Conservation (phyloP, 2,797 vertebrate species). For the Chrysocyon brachyurus region DNA sequence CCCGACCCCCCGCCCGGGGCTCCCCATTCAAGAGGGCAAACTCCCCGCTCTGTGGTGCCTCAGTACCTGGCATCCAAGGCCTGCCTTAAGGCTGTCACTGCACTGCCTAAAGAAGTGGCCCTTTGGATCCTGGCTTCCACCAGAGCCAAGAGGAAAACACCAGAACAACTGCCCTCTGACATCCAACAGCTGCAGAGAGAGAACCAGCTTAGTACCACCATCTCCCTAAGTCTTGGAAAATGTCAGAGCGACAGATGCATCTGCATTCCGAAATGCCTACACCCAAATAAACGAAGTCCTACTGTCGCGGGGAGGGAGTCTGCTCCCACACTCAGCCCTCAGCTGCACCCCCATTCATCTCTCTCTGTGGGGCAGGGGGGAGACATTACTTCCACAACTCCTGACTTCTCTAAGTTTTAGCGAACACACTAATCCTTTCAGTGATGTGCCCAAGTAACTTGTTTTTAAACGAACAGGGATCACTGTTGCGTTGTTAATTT, state of each 20-base stretch:
- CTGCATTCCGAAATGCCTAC: background rate
- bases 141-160: background rate
- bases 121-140: background rate
- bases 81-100: background rate
- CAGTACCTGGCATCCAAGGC: background rate
- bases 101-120: background rate
- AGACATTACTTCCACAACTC: background rate
- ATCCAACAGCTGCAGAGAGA: conserved; percentile 36
- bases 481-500: background rate
- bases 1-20: background rate
- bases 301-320: rapidly evolving
- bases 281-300: background rate
- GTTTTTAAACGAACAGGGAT: background rate
- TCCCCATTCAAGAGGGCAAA: background rate
- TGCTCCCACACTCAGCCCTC: background rate
- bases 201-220: background rate
- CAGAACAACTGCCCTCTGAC: background rate
- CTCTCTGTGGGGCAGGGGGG: background rate
- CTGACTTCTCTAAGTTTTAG: background rate
- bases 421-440: background rate
- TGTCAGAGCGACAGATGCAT: background rate
- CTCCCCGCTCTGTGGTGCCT: background rate
- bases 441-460: background rate
- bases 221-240: background rate
- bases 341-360: rapidly evolving